Evolutionary conservation across 1,140 invertebrate species (phyloP), one percentile per base, ranked within the genome.

Genomic region (Musca vetustissima): DNA sequence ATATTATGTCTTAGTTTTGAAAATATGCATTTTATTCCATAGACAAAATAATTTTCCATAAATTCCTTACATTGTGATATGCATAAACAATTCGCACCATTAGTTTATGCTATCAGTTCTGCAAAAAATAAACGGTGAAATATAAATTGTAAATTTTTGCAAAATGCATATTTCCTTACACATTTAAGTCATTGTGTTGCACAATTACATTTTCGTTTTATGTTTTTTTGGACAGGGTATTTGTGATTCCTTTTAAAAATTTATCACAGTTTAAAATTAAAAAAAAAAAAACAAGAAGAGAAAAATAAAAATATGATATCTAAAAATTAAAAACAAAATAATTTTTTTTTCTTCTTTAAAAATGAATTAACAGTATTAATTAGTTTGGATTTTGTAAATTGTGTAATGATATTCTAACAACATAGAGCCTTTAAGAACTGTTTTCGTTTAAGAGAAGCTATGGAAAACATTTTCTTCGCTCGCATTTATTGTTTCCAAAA

Each of bases 221-320:
- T 61, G 36, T 61, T 6, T 6, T 22, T 43, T 13, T 43, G 3
- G 36, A 8, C 36, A 43, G 36, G 36, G 36, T 43, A 43, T 6
- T 43, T 43, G 36, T 43, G 36, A 43, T 43, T 52, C 21, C 49
- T 52, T 52, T 61, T 36, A 3, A 36, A 61, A 61, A 61, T 61
- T n/a, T 61, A 61, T 61, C 57, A 61, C 57, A 61, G 57, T 61
- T 61, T 61, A 61, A 17, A 61, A 61, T 61, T 61, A 36, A 61
- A 19, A 21, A 61, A 36, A 61, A 17, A 19, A 59, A 59, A 28
- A 13, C 9, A 57, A 57, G 28, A 13, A 57, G 28, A 57, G 7
- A 28, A 57, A 13, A 57, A 57, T 28, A 6, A n/a, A 28, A 25
- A 57, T 7, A 57, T 4, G 21, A 25, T 25, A n/a, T 57, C 2